Percentiles rank a stretch among this genome's conserved stretches.
These are phyloP conservation scores for Sabatieria punctata DNA, from an alignment of 2,888 invertebrate species.

Conservation along the genomic window DNA sequence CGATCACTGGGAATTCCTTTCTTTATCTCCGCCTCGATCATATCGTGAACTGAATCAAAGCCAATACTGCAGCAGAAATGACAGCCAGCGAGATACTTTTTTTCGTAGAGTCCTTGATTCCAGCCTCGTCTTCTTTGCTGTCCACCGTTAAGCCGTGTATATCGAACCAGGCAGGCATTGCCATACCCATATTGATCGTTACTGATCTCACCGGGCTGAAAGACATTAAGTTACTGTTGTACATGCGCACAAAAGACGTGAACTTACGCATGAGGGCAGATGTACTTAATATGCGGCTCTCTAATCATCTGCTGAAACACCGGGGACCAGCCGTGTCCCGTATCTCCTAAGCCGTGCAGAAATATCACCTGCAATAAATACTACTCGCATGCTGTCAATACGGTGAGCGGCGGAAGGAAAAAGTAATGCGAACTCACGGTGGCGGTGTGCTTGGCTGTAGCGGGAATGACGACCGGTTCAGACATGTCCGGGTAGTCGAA, in stretches of 20 bases:
- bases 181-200: conserved; percentile 10
- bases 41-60: conserved; percentile 11
- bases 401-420: no score
- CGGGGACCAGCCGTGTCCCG: conserved; percentile 11
- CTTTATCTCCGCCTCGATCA: conserved; percentile 61
- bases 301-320: conserved; percentile 6
- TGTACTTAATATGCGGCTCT: conserved; percentile 10
- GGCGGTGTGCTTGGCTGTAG: conserved; percentile 64
- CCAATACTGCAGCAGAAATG: conserved; percentile 2
- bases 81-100: conserved; percentile 5
- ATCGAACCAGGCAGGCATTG: conserved; percentile 13
- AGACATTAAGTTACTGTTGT: not conserved
- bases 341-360: conserved; percentile 13
- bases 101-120: conserved; percentile 8
- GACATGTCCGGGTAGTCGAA: not conserved
- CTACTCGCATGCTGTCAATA: no score
- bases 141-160: conserved; percentile 6
- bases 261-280: conserved; percentile 12
- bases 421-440: conserved; percentile 47
- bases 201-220: conserved; percentile 7
- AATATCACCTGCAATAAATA: conserved; percentile 8
- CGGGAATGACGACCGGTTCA: conserved; percentile 51
- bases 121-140: conserved; percentile 10
- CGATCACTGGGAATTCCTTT: conserved; percentile 63
- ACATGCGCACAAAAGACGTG: not conserved